These are phyloP conservation scores for Solen grandis DNA, from an alignment of 1,140 invertebrate species.

Conservation along the genomic window DNA sequence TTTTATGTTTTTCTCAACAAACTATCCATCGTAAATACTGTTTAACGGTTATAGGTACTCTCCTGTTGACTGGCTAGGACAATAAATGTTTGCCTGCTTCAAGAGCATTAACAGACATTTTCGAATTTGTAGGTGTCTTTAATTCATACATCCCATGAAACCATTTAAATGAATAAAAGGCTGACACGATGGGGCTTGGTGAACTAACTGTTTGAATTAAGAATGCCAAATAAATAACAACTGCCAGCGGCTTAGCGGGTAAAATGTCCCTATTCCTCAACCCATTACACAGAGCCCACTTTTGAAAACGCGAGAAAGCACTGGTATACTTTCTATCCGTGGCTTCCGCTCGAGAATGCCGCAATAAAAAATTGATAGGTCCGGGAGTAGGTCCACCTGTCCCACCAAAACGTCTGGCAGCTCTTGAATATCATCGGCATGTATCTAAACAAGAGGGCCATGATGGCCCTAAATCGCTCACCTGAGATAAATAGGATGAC, in stretches of 20 bases:
- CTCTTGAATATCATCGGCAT: too few species aligned
- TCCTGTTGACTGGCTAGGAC: neutral
- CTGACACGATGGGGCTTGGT: neutral
- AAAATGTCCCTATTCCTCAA: neutral
- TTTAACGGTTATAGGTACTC: neutral
- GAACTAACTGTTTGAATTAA: neutral
- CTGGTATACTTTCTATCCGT: too few species aligned
- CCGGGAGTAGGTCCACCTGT: too few species aligned
- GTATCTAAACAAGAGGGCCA: too few species aligned
- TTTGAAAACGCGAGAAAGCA: constrained; percentile 3
- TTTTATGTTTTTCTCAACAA: neutral
- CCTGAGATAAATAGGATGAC: too few species aligned
- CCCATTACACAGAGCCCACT: constrained; percentile 18
- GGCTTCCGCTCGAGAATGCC: too few species aligned
- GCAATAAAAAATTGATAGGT: too few species aligned
- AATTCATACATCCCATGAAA: constrained; percentile 6
- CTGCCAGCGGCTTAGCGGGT: constrained; percentile 8
- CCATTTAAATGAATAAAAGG: neutral
- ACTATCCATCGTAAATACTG: neutral
- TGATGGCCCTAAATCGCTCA: too few species aligned
- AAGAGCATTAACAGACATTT: neutral
- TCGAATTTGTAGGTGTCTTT: neutral
- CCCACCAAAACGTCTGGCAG: too few species aligned
- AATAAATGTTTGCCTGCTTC: neutral
- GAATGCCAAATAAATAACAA: constrained; percentile 6